Evolutionary conservation across 2,888 invertebrate species (phyloP), one percentile per base, ranked within the genome.

Genomic region (Craniophora ligustri): DNA sequence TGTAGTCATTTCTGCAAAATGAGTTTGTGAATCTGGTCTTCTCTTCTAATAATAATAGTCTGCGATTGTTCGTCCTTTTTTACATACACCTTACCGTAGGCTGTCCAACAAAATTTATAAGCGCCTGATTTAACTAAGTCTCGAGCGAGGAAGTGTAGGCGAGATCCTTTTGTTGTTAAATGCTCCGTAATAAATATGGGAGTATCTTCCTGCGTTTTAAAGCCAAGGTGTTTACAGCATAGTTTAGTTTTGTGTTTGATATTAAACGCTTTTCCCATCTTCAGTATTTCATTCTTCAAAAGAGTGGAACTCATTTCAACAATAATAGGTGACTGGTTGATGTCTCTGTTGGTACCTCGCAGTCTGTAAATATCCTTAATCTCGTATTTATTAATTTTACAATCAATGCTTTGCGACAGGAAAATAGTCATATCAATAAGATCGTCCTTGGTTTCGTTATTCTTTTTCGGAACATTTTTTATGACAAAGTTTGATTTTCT

Each of bases 51-150:
- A 15, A 3, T 42, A 4, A 42, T 32, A 13, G 31, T 32, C 3
- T 8, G 42, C 7, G 42, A 19, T 0, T 13, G 14, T 1, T 42
- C 42, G 13, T 42, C 42, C 7, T 32, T 42, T 7, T 32, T 42
- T n/a, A 42, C n/a, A n/a, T 42, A 31, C 1, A 32, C 38, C 7
- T 38, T 38, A 14, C 38, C 38, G 14, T 38, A 38, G 2, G 38
- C 38, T 2, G 38, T 38, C 38, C 38, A 38, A 10, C 38, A 38
- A 8, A 10, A 38, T 6, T 38, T 38, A 13, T 38, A 38, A 0
- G 3, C 5, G 0, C 38, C 38, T 5, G 38, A 8, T 14, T 23
- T 38, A 2, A 10, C 14, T 14, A 38, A 10, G 2, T 38, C 38
- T 2, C 38, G 38, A 4, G 38, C 38, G 1, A 23, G 38, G 5